A percentile compares a stretch with the other conserved stretches of the same genome.
Conservation (phyloP, 2,797 vertebrate species). For the Silurus aristotelis region DNA sequence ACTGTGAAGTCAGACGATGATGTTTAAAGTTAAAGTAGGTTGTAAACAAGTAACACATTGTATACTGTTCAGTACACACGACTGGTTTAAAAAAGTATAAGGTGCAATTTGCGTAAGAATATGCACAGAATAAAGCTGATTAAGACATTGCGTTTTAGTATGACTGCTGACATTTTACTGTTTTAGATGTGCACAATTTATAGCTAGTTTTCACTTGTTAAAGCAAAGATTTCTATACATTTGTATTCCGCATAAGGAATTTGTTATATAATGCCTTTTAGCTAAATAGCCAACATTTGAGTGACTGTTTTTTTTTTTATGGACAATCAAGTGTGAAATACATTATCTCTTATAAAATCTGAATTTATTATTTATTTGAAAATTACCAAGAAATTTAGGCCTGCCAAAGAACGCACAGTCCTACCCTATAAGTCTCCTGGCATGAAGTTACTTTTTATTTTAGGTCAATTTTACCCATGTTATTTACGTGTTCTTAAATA, state of each 20-base stretch:
- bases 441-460: conserved; percentile 26
- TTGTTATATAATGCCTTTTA: conserved; percentile 31
- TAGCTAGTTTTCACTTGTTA: conserved; percentile 35
- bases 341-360: conserved; percentile 5
- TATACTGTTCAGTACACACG: conserved; percentile 36
- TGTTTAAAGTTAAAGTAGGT: background rate
- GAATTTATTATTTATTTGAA: conserved; percentile 20
- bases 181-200: conserved; percentile 38
- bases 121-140: background rate
- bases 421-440: background rate
- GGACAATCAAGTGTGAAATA: conserved; percentile 26
- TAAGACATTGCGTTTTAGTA: conserved; percentile 31
- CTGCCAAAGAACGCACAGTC: conserved; percentile 12
- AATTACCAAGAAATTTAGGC: conserved; percentile 7
- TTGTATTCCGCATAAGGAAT: conserved; percentile 19
- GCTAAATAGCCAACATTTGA: conserved; percentile 37
- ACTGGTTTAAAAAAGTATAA: conserved; percentile 2
- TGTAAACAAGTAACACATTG: conserved; percentile 16
- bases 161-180: conserved; percentile 38
- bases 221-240: conserved; percentile 37
- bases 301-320: conserved; percentile 28
- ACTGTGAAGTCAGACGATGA: conserved; percentile 38
- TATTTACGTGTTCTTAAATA: conserved; percentile 35
- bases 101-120: background rate
- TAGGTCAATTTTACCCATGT: conserved; percentile 7